Percentiles rank a stretch among this genome's conserved stretches.
Conservation (phyloP, 37 sponge, comb jelly and placozoan species). For the Chondrilla cf. caribensis region DNA sequence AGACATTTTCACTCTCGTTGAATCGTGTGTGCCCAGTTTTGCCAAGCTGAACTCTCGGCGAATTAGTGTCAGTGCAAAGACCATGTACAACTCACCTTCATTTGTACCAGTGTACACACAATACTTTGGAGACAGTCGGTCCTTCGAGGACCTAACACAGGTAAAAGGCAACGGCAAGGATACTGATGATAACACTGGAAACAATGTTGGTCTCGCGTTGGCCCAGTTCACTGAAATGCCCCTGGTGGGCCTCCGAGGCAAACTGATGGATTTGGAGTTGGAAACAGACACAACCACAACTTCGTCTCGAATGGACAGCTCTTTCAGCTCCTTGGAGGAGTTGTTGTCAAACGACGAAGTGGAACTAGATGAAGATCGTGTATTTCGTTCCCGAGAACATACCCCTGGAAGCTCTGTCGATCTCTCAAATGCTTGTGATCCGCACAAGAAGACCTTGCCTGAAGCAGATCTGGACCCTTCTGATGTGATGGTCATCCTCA, state of each 20-base stretch:
- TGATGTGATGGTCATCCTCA: no score
- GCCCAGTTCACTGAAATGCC: no score
- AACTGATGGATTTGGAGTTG: not conserved
- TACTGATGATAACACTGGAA: not conserved
- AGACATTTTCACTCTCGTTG: not conserved
- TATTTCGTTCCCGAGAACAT: not conserved
- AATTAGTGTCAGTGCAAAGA: not conserved
- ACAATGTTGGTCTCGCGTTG: not conserved
- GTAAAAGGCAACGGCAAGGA: not conserved
- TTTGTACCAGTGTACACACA: not conserved
- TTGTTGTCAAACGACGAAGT: slow-evolving; percentile 3
- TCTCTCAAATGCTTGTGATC: not conserved
- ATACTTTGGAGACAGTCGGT: not conserved
- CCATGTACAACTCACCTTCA: not conserved
- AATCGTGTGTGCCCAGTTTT: no score
- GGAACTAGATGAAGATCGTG: not conserved
- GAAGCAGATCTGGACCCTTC: not conserved
- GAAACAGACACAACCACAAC: not conserved
- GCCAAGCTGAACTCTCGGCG: not conserved
- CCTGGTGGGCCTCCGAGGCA: no score
- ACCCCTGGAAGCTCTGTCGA: slow-evolving; percentile 5
- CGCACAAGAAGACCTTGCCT: not conserved
- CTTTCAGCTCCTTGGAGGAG: slow-evolving; percentile 18
- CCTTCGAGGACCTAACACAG: no score
- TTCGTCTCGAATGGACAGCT: not conserved